phyloP scores from a whole-genome alignment of 2,113 vertebrate species.

The Cottus gobio region DNA sequence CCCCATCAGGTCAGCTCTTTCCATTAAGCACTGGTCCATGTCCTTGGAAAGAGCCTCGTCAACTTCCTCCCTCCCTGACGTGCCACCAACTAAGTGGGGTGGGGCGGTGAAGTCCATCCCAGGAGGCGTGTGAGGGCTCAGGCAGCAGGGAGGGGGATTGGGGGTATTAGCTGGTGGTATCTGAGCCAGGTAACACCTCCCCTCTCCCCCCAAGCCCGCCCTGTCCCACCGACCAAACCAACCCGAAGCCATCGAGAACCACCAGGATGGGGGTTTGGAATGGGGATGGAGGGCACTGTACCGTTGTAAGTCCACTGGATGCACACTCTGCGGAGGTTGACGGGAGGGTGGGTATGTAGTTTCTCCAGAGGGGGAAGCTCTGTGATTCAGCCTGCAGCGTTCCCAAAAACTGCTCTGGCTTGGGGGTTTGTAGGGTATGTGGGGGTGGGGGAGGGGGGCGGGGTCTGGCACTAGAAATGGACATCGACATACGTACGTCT shows the following conservation, averaged over 20 bases:
- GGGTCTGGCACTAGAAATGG: slow-evolving; percentile 73
- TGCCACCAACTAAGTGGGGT: slow-evolving; percentile 19
- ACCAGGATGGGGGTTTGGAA: neutral
- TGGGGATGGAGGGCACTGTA: neutral
- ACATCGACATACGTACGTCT: slow-evolving; percentile 66
- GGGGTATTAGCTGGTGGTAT: slow-evolving; percentile 52
- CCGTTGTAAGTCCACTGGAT: slow-evolving; percentile 43
- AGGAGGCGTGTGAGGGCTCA: slow-evolving; percentile 40
- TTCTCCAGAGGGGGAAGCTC: slow-evolving; percentile 59
- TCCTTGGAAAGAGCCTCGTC: slow-evolving; percentile 64
- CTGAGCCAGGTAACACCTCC: slow-evolving; percentile 46
- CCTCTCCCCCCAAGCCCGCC: slow-evolving; percentile 5
- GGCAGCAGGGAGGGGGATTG: neutral
- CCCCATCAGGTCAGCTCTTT: slow-evolving; percentile 33
- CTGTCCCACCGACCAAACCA: slow-evolving; percentile 2
- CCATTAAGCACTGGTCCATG: slow-evolving; percentile 65
- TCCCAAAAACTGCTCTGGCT: slow-evolving; percentile 7
- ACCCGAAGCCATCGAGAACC: slow-evolving; percentile 1
- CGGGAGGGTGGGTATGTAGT: slow-evolving; percentile 6
- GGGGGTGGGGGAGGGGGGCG: neutral
- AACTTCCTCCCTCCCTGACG: slow-evolving; percentile 13
- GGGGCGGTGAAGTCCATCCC: slow-evolving; percentile 39
- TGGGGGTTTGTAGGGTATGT: too few relatives aligned
- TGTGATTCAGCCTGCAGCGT: slow-evolving; percentile 51
- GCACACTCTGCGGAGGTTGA: slow-evolving; percentile 32